Conservation (phyloP, 2,888 invertebrate genomes). For the Yponomeuta evonymella region DNA sequence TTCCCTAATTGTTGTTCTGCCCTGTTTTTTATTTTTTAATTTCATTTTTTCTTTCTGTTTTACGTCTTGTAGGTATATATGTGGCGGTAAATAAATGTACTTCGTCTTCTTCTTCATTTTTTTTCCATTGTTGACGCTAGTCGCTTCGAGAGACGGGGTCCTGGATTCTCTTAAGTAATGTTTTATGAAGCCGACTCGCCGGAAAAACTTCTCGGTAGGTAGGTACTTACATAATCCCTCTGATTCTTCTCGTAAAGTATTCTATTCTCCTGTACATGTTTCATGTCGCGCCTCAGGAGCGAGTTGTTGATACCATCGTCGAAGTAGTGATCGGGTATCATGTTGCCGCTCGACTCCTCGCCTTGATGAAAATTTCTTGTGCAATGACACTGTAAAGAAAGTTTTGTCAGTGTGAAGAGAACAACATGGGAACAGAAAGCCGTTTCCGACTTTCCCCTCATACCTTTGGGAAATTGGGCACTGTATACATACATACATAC, state of each 20-base stretch:
- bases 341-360: constrained; percentile 23
- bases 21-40: too few relatives aligned
- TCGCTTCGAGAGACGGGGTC: too few relatives aligned
- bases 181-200: not conserved
- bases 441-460: too few relatives aligned
- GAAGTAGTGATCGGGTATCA: constrained; percentile 60
- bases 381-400: not conserved
- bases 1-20: too few relatives aligned
- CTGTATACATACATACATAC: too few relatives aligned
- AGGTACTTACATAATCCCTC: constrained; percentile 56
- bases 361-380: not conserved
- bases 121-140: too few relatives aligned
- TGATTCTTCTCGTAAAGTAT: constrained; percentile 51
- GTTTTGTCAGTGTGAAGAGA: not conserved
- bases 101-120: too few relatives aligned
- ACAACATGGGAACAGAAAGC: not conserved
- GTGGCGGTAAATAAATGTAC: too few relatives aligned
- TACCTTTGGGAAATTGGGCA: too few relatives aligned
- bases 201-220: not conserved
- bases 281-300: constrained; percentile 56
- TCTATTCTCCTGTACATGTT: constrained; percentile 44
- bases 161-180: too few relatives aligned
- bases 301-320: constrained; percentile 60
- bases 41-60: too few relatives aligned
- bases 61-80: too few relatives aligned